Percentiles rank a stretch among this genome's conserved stretches.
These are phyloP conservation scores for Tetragnatha versicolor DNA, from an alignment of 1,140 invertebrate genomes.

Conservation along the genomic window DNA sequence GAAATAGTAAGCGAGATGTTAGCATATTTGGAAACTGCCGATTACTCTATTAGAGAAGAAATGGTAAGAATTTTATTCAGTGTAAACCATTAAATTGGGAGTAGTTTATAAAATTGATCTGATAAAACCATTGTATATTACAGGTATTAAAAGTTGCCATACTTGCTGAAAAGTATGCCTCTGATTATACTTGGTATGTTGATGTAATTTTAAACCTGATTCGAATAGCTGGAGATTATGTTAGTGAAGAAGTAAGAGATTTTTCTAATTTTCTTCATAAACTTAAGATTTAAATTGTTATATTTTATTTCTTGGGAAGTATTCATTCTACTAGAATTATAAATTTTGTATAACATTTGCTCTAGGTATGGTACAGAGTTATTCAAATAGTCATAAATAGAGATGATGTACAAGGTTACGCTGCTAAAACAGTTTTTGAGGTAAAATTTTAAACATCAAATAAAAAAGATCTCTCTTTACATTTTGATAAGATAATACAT, in stretches of 20 bases:
- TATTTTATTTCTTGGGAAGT: not conserved
- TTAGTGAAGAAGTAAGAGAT: constrained; percentile 73
- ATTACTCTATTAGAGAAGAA: constrained; percentile 99
- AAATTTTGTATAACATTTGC: not conserved
- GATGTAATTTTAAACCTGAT: constrained; percentile 99
- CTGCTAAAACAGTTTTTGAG: constrained; percentile 99
- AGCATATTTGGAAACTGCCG: constrained; percentile 97
- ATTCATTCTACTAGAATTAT: not conserved
- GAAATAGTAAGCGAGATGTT: constrained; percentile 99
- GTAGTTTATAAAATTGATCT: not conserved
- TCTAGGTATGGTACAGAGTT: constrained; percentile 97
- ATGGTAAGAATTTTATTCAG: constrained; percentile 75
- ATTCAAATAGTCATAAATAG: constrained; percentile 99
- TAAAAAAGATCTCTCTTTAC: not conserved
- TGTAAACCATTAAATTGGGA: not conserved
- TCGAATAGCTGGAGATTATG: constrained; percentile 99
- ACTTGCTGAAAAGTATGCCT: constrained; percentile 98
- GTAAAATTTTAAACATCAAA: constrained; percentile 60
- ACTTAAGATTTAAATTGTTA: not conserved
- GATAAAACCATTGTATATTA: not conserved
- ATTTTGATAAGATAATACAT: not conserved
- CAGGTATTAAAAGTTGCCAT: constrained; percentile 95
- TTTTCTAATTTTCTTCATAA: not conserved
- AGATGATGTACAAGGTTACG: constrained; percentile 99
- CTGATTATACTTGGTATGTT: constrained; percentile 98